Conservation (phyloP, 2,888 invertebrate genomes). For the Halictus quadricinctus region DNA sequence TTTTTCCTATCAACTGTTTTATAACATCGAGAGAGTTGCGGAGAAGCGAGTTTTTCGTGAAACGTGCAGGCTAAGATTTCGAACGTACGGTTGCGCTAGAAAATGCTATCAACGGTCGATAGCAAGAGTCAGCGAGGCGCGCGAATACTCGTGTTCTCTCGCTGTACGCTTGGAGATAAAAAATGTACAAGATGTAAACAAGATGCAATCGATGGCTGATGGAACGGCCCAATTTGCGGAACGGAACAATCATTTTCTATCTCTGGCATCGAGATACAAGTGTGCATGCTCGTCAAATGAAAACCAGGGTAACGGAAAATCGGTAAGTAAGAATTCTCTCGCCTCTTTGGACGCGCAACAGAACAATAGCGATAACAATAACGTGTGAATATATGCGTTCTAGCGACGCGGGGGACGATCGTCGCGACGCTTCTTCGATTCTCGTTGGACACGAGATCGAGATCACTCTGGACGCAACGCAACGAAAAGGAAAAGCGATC, state of each 20-base stretch:
- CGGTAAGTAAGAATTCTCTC: constrained; percentile 18
- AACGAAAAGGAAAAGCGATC: neutral
- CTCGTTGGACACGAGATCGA: neutral
- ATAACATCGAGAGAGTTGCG: neutral
- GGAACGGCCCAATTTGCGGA: constrained; percentile 36
- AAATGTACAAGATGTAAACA: constrained; percentile 34
- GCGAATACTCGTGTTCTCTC: neutral
- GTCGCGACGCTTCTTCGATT: neutral
- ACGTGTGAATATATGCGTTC: neutral
- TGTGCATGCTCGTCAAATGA: constrained; percentile 54
- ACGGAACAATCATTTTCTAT: constrained; percentile 29
- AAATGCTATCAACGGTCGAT: neutral
- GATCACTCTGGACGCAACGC: neutral
- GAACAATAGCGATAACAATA: constrained; percentile 54
- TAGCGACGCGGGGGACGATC: constrained; percentile 23
- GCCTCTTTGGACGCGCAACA: constrained; percentile 51
- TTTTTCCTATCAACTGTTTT: neutral
- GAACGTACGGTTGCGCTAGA: neutral
- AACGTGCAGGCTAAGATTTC: neutral
- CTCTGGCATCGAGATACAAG: constrained; percentile 51
- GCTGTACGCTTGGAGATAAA: constrained; percentile 47
- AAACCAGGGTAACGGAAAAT: constrained; percentile 14
- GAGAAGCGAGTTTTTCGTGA: neutral
- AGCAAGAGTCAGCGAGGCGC: neutral
- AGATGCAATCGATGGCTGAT: constrained; percentile 29